Percentiles rank a stretch among this genome's conserved stretches.
phyloP scores from a whole-genome alignment of 2,797 vertebrate genomes.

The Pipistrellus pipistrellus region DNA sequence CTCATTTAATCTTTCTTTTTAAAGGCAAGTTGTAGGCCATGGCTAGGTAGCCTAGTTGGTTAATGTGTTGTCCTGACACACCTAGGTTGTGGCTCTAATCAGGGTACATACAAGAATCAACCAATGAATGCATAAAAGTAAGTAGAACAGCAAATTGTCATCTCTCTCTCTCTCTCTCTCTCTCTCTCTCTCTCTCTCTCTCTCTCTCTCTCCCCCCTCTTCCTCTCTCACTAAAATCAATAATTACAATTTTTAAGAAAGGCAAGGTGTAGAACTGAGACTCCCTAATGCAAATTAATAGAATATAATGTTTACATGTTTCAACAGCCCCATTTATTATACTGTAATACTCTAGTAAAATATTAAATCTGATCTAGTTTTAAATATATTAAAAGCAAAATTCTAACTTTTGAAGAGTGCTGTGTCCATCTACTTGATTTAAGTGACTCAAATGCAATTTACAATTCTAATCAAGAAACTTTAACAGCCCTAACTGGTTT shows the following conservation, averaged over 20 bases:
- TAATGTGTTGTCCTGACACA: not conserved
- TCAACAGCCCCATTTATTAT: not conserved
- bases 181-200: too few species aligned
- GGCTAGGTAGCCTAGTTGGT: not conserved
- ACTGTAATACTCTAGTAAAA: not conserved
- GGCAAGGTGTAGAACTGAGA: not conserved
- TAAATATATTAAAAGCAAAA: not conserved
- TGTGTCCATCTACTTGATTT: not conserved
- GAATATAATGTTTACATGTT: not conserved
- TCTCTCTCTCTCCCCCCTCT: not conserved
- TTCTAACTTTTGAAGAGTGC: not conserved
- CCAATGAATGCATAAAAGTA: not conserved
- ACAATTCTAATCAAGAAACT: constrained; percentile 1
- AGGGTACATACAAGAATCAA: not conserved
- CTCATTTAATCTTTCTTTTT: not conserved
- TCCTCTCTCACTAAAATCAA: not conserved
- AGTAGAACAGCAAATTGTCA: not conserved
- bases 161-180: not conserved
- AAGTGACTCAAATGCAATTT: not conserved
- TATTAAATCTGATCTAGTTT: not conserved
- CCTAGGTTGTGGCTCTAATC: not conserved
- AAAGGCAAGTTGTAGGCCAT: not conserved
- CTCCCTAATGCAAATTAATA: not conserved
- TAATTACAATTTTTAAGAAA: not conserved
- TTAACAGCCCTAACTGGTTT: too few species aligned